Evolutionary conservation across 2,888 invertebrate species (phyloP), one percentile per base, ranked within the genome.

Genomic region (Perizoma flavofasciatum): DNA sequence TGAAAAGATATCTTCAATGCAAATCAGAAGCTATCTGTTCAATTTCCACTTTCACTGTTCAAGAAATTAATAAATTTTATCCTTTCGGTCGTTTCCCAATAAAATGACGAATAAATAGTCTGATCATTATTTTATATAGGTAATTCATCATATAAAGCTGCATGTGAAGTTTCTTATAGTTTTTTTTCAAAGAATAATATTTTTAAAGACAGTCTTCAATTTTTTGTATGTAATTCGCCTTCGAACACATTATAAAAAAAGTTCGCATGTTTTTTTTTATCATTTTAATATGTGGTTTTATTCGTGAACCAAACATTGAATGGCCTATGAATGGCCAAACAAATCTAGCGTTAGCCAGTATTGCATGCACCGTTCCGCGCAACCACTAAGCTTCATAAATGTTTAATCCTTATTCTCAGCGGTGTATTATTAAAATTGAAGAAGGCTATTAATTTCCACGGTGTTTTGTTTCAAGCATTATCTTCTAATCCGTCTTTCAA

Each of bases 361-460:
- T 49, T 49, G 49, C 46, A 53, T 5, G 37, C 43, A 9, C 44
- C 33, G 5, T 46, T 37, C 6, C 37, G 43, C 37, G 37, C 35
- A n/a, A 45, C 11, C 39, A 43, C n/a, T 33, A 34, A 41, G 51
- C 52, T 55, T 55, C 48, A 51, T 54, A 48, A 50, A 59, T 53
- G 46, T 34, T 50, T 50, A 57, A 57, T 54, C 50, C 61, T 39
- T 37, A 49, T 37, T 75, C 79, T 81, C 79, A 74, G 74, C 76
- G 75, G 81, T 74, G 79, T 82, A 86, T 22, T 2, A 22, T 88
- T 88, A 85, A 86, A 88, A 86, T 87, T 88, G 84, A 87, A 86
- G 80, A 78, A 76, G 80, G 83, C 86, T 83, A 76, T 77, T 75
- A 81, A 76, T 81, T 80, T 77, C 70, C 61, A 69, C 65, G 66